phyloP scores from a whole-genome alignment of 1,140 invertebrate genomes.

The Drosophila lowei region DNA sequence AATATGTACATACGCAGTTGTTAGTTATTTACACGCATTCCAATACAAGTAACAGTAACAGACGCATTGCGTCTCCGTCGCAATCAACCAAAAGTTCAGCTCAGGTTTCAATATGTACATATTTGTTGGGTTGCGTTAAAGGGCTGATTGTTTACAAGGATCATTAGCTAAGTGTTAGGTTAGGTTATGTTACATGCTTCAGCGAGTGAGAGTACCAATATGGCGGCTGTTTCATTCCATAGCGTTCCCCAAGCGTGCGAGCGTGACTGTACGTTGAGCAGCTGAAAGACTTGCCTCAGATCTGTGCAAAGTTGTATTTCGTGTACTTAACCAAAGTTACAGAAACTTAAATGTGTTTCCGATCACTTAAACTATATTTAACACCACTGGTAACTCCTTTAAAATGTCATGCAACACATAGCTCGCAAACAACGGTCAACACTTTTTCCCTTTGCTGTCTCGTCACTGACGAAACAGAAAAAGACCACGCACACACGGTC shows the following conservation, averaged over 20 bases:
- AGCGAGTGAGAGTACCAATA: constrained; percentile 23
- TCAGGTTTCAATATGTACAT: constrained; percentile 9
- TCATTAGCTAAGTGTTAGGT: constrained; percentile 11
- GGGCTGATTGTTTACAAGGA: constrained; percentile 56
- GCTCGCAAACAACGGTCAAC: too few species aligned
- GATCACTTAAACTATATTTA: not conserved
- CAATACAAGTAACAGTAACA: constrained; percentile 12
- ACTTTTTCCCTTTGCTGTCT: too few species aligned
- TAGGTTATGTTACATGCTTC: constrained; percentile 26
- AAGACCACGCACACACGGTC: too few species aligned
- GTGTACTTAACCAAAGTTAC: not conserved
- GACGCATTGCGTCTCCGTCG: not conserved
- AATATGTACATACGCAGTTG: constrained; percentile 1
- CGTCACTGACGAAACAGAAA: too few species aligned
- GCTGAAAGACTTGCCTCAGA: not conserved
- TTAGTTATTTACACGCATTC: constrained; percentile 22
- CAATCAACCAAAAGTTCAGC: constrained; percentile 24
- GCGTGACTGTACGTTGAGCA: constrained; percentile 40
- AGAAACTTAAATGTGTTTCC: not conserved
- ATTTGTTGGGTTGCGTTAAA: constrained; percentile 3
- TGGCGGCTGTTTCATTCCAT: constrained; percentile 56
- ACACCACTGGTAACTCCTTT: too few species aligned
- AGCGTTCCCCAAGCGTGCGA: constrained; percentile 58
- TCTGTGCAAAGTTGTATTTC: not conserved
- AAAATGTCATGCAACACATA: too few species aligned